These are phyloP conservation scores for Psittacara wagleri DNA, from an alignment of 2,113 vertebrate genomes.

Conservation along the genomic window DNA sequence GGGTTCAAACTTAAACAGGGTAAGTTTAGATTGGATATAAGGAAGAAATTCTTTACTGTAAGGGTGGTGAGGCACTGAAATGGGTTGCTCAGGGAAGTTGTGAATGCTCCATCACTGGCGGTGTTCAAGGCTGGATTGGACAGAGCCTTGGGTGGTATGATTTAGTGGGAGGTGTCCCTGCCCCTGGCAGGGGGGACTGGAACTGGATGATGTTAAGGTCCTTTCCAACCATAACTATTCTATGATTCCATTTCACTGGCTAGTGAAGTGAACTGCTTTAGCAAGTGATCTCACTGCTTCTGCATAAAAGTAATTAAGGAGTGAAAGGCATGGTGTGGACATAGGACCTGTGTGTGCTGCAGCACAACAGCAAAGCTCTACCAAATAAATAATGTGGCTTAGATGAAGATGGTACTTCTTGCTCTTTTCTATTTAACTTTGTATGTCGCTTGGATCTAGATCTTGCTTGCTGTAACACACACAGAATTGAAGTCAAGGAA, in stretches of 20 bases:
- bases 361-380: background rate
- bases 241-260: background rate
- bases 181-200: background rate
- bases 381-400: background rate
- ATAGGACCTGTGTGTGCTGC: accelerated
- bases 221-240: background rate
- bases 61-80: too few relatives aligned
- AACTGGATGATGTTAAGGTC: background rate
- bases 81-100: too few relatives aligned
- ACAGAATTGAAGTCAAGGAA: background rate
- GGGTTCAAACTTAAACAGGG: too few relatives aligned
- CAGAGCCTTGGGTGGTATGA: background rate
- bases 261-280: background rate
- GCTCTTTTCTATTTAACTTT: background rate
- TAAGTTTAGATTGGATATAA: too few relatives aligned
- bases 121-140: too few relatives aligned
- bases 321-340: background rate
- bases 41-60: too few relatives aligned
- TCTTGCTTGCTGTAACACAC: background rate
- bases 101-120: too few relatives aligned
- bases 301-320: background rate
- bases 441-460: background rate
- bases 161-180: background rate
- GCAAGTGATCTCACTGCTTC: background rate
- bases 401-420: background rate